Base-by-base conservation (phyloP, 2,797 vertebrate species). In the Ctenopoma multispine region DNA sequence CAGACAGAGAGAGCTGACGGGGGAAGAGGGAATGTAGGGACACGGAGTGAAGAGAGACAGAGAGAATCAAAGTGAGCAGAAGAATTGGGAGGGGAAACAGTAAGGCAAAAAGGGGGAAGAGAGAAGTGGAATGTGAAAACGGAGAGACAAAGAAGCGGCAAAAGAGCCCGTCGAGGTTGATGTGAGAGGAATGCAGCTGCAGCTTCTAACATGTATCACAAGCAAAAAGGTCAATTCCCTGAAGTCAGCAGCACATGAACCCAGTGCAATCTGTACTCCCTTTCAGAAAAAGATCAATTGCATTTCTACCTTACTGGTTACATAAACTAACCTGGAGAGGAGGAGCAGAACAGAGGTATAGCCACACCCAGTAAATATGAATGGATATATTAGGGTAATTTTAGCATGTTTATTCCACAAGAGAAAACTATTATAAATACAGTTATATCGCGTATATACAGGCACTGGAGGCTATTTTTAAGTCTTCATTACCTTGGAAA, bases 101-200 rank as follows among this genome's bases (percentile, higher is more conserved):
- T 18, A 46, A 9, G n/a, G 4, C 7, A 44, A 44, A 44, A 43
- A 38, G 54, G 50, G 57, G 43, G 34, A 70, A 27, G 15, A 38
- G 56, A 63, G 36, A 65, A 46, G 63, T 36, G 63, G 72, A 85
- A 86, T 74, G 69, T 69, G 56, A 51, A 63, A 68, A 44, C 49
- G 58, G 59, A 80, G 47, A 34, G 48, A 76, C 47, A 48, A 48
- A 60, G 23, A 48, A 38, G 15, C 18, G 23, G 36, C 21, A 58
- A 36, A 41, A 34, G 41, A 62, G 65, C 50, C 66, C 46, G 80
- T 82, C 85, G 63, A 61, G 36, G 66, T 11, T 78, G 60, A 84
- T 66, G 59, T 1, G 58, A 83, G 65, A 85, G 86, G 87, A 90
- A 91, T 88, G 82, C 73, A 79, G 82, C 80, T 81, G 72, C 83